Conservation (phyloP, 2,888 invertebrate species). For the Dicyrtomina minuta region DNA sequence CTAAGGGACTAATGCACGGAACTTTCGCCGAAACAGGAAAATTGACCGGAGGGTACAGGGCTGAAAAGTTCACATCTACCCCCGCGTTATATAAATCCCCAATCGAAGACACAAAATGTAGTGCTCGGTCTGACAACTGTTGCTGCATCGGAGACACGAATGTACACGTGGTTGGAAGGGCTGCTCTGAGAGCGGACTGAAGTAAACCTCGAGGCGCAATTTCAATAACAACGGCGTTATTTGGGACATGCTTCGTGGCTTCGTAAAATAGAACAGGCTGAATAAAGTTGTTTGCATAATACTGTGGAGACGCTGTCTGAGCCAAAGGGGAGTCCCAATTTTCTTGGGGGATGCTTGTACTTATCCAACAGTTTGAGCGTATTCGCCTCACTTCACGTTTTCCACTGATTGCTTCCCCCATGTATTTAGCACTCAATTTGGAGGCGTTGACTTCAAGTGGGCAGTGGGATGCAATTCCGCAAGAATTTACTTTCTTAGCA, state of each 20-base stretch:
- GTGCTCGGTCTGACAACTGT: slow-evolving; percentile 21
- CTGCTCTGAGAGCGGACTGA: slow-evolving; percentile 61
- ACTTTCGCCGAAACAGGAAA: slow-evolving; percentile 87
- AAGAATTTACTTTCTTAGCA: slow-evolving; percentile 79
- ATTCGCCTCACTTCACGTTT: no score
- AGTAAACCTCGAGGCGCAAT: slow-evolving; percentile 63
- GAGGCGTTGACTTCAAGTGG: slow-evolving; percentile 1
- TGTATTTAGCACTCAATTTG: neutral
- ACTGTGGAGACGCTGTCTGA: slow-evolving; percentile 75
- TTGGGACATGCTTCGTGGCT: slow-evolving; percentile 61
- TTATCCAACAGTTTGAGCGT: slow-evolving; percentile 77
- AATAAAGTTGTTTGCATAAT: slow-evolving; percentile 81
- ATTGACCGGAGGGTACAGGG: slow-evolving; percentile 72
- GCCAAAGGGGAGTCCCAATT: slow-evolving; percentile 70
- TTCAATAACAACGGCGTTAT: slow-evolving; percentile 61
- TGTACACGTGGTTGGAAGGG: slow-evolving; percentile 55
- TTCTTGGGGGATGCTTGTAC: slow-evolving; percentile 74
- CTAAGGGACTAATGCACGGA: slow-evolving; percentile 76
- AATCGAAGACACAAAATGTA: slow-evolving; percentile 30
- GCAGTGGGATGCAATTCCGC: slow-evolving; percentile 81
- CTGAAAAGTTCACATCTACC: slow-evolving; percentile 70
- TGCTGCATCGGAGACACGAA: slow-evolving; percentile 27
- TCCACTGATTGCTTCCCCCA: slow-evolving; percentile 21
- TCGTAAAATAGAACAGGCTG: slow-evolving; percentile 70
- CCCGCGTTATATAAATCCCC: slow-evolving; percentile 72